Conservation (phyloP, 2,113 vertebrate genomes). For the Mobula birostris region DNA sequence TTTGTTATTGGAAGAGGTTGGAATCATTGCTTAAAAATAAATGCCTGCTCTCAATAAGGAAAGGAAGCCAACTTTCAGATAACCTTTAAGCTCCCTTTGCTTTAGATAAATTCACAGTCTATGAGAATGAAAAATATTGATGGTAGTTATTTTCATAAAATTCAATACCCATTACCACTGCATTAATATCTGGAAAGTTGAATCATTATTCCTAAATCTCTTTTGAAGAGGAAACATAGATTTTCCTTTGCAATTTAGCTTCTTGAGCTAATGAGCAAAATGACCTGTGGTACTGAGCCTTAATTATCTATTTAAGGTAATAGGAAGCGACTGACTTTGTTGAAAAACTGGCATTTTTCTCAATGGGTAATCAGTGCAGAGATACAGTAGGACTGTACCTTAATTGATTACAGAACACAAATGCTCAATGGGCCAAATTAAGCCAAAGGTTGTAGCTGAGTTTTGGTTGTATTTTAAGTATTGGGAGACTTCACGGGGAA, state of each 20-base stretch:
- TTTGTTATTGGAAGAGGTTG: background rate
- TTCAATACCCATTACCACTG: too few species aligned
- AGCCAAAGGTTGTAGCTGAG: background rate
- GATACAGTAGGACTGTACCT: background rate
- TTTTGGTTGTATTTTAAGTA: background rate
- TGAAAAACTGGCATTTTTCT: background rate
- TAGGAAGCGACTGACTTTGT: background rate
- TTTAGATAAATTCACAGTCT: background rate
- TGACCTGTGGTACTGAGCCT: slow-evolving; percentile 5
- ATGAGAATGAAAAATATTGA: too few species aligned
- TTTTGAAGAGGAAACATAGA: background rate
- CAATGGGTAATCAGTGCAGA: background rate
- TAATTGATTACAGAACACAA: background rate
- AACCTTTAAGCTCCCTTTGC: background rate
- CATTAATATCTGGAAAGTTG: background rate
- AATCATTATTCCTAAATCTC: background rate
- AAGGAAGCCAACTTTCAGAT: background rate
- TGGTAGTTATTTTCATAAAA: background rate
- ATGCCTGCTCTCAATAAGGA: background rate
- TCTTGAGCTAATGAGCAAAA: slow-evolving; percentile 17
- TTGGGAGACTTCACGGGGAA: background rate
- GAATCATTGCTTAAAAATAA: background rate
- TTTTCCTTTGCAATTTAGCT: background rate
- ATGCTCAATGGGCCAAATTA: background rate
- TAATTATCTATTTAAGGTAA: slow-evolving; percentile 27